phyloP scores from a whole-genome alignment of 2,797 vertebrate species.

The Lateolabrax maculatus region DNA sequence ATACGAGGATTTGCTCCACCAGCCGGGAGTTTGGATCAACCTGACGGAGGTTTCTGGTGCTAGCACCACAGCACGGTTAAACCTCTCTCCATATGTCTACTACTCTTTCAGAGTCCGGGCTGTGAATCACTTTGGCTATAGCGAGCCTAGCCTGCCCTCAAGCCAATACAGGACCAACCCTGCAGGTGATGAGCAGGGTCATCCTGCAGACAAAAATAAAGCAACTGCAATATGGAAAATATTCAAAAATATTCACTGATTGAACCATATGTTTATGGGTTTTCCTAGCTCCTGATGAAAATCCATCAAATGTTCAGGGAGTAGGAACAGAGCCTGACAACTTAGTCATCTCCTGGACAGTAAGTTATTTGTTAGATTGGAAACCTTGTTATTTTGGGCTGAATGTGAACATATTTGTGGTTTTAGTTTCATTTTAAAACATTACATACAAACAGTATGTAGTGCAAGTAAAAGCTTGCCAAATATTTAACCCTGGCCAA shows the following conservation, averaged over 20 bases:
- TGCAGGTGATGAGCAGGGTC: slow-evolving; percentile 85
- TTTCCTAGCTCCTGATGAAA: slow-evolving; percentile 91
- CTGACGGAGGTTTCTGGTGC: slow-evolving; percentile 89
- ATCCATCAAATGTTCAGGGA: slow-evolving; percentile 89
- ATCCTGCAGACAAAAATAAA: not conserved
- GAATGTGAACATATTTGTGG: not conserved
- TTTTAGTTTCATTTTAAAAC: no score
- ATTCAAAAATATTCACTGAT: not conserved
- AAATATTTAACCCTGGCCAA: not conserved
- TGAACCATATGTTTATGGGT: not conserved
- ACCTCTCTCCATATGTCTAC: slow-evolving; percentile 92
- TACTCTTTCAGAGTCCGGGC: slow-evolving; percentile 96
- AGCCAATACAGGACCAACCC: slow-evolving; percentile 93
- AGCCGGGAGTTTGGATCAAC: slow-evolving; percentile 91
- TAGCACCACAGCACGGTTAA: slow-evolving; percentile 86
- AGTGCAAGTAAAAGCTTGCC: not conserved
- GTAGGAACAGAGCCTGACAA: slow-evolving; percentile 90
- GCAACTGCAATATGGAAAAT: not conserved
- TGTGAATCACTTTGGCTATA: slow-evolving; percentile 89
- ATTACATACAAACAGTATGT: no score
- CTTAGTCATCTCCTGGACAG: slow-evolving; percentile 94
- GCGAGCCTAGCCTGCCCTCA: slow-evolving; percentile 89
- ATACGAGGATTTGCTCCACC: slow-evolving; percentile 92
- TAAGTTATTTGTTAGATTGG: slow-evolving; percentile 72
- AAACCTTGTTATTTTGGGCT: not conserved